Evolutionary conservation across 2,113 vertebrate genomes (phyloP).

Genomic region (Scopus umbretta): DNA sequence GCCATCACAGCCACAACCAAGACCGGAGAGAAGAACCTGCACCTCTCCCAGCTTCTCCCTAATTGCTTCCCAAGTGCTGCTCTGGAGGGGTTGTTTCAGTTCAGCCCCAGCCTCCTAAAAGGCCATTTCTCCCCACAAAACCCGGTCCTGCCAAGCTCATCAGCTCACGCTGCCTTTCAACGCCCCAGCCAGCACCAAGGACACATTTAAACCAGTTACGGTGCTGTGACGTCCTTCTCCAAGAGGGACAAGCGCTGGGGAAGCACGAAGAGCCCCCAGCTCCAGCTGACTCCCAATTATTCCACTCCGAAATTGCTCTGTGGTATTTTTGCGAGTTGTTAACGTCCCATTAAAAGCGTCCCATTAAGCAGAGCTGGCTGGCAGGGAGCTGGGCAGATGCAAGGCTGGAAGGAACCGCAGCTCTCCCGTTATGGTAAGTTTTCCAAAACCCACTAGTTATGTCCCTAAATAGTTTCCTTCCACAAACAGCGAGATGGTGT

Average conservation of each 20-base stretch:
- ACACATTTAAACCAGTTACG: not conserved
- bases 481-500: not conserved
- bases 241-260: not conserved
- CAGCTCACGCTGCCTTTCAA: not conserved
- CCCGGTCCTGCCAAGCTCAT: not conserved
- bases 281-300: not conserved
- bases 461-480: conserved; percentile 47
- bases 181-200: not conserved
- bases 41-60: not conserved
- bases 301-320: not conserved
- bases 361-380: not conserved
- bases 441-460: conserved; percentile 20
- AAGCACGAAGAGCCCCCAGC: not conserved
- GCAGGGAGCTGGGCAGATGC: not conserved
- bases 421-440: not conserved
- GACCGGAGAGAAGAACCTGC: not conserved
- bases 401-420: not conserved
- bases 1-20: not conserved
- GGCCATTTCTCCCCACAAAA: not conserved
- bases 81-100: not conserved
- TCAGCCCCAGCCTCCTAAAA: not conserved
- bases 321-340: not conserved
- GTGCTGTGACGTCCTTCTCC: not conserved
- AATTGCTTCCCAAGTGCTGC: not conserved
- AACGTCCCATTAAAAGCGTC: not conserved